These are phyloP conservation scores for Thaumetopoea pityocampa DNA, from an alignment of 1,140 invertebrate species.

Conservation along the genomic window DNA sequence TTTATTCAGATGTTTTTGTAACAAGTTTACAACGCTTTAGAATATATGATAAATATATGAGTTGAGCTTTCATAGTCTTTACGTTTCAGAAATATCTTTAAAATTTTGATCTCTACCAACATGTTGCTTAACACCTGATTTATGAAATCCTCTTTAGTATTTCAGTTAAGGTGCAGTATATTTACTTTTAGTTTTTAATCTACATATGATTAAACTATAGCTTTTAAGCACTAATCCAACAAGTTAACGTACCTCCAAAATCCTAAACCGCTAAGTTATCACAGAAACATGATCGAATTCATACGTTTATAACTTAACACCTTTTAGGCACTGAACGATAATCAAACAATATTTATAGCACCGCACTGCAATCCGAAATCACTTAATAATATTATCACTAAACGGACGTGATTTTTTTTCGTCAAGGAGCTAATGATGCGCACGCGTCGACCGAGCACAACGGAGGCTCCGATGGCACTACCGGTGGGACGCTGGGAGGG, in stretches of 20 bases:
- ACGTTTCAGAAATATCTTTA: too few species aligned
- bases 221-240: too few species aligned
- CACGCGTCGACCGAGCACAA: constrained; percentile 20
- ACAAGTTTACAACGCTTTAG: too few species aligned
- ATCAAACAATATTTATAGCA: constrained; percentile 24
- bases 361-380: constrained; percentile 65
- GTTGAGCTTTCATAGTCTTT: too few species aligned
- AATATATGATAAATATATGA: too few species aligned
- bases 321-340: neutral
- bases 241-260: constrained; percentile 58
- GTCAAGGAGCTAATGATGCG: constrained; percentile 5
- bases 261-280: constrained; percentile 27
- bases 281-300: constrained; percentile 10
- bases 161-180: too few species aligned
- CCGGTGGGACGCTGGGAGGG: constrained; percentile 18
- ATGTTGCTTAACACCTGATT: too few species aligned
- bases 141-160: too few species aligned
- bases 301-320: constrained; percentile 5
- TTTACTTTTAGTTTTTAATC: too few species aligned
- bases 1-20: too few species aligned
- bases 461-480: constrained; percentile 50
- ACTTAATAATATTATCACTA: constrained; percentile 21
- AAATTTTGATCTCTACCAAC: too few species aligned
- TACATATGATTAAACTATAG: too few species aligned
- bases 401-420: constrained; percentile 15